These are phyloP conservation scores for Antechinus stuartii DNA, from an alignment of 2,113 vertebrate genomes.

Conservation along the genomic window DNA sequence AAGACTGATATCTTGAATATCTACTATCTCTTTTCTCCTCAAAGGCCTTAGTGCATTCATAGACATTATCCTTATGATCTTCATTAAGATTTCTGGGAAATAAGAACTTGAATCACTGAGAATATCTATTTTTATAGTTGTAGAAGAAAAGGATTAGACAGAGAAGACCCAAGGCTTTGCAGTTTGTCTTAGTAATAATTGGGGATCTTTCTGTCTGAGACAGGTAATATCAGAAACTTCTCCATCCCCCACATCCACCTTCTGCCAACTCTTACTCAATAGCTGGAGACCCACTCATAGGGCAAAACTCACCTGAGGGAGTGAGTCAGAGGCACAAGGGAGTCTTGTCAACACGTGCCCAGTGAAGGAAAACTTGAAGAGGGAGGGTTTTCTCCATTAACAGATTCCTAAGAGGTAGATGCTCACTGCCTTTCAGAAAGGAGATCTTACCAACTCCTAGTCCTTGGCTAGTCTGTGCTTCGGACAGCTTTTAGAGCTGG, in stretches of 20 bases:
- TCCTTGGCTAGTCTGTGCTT: neutral
- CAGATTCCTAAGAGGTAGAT: neutral
- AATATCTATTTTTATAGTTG: neutral
- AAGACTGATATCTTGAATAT: conserved; percentile 9
- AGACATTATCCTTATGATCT: neutral
- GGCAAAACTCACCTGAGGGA: conserved; percentile 35
- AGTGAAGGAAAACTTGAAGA: conserved; percentile 3
- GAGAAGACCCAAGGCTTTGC: neutral
- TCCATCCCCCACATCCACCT: conserved; percentile 7
- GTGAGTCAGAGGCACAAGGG: conserved; percentile 49
- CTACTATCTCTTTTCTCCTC: neutral
- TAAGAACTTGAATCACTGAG: neutral
- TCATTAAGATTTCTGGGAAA: neutral
- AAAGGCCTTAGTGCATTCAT: neutral
- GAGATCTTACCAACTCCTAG: neutral
- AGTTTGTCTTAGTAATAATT: neutral
- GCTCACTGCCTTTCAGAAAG: neutral
- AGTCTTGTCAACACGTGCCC: conserved; percentile 48
- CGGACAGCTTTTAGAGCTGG: neutral
- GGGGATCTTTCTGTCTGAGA: neutral
- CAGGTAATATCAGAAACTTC: conserved; percentile 3
- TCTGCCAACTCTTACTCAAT: conserved; percentile 31
- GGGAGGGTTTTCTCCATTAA: conserved; percentile 13
- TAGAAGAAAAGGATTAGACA: neutral
- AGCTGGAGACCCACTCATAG: conserved; percentile 17